phyloP scores from a whole-genome alignment of 2,113 vertebrate species.

The Uria aalge region DNA sequence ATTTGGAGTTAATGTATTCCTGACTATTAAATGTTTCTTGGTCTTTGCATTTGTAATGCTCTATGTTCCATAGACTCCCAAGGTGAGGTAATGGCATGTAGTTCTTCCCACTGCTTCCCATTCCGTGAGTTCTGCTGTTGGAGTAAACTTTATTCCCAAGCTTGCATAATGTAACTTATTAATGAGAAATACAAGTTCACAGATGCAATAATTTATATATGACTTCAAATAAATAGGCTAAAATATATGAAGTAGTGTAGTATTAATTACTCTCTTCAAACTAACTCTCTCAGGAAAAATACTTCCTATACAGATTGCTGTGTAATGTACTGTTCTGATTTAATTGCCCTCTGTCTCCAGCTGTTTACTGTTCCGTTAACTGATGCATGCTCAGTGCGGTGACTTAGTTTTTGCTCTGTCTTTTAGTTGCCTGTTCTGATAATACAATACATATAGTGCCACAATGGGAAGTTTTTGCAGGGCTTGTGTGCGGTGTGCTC shows the following conservation, averaged over 20 bases:
- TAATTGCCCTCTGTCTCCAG: not conserved
- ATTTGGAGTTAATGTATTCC: not conserved
- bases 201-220: not conserved
- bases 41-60: not conserved
- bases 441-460: not conserved
- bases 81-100: not conserved
- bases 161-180: not conserved
- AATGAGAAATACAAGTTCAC: not conserved
- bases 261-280: not conserved
- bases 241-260: not conserved
- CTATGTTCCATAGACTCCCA: not conserved
- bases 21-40: not conserved
- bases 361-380: not conserved
- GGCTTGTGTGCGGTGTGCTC: accelerated
- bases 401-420: not conserved
- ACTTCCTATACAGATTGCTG: not conserved
- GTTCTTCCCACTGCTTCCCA: not conserved
- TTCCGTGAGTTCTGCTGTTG: not conserved
- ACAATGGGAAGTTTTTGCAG: not conserved
- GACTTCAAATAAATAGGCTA: not conserved
- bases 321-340: not conserved
- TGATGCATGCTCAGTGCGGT: not conserved
- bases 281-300: not conserved
- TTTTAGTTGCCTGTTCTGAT: not conserved
- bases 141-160: not conserved